Base-by-base conservation (phyloP, 30 jellyfish, hydroid and myxozoan species). In the Aurelia sp. region DNA sequence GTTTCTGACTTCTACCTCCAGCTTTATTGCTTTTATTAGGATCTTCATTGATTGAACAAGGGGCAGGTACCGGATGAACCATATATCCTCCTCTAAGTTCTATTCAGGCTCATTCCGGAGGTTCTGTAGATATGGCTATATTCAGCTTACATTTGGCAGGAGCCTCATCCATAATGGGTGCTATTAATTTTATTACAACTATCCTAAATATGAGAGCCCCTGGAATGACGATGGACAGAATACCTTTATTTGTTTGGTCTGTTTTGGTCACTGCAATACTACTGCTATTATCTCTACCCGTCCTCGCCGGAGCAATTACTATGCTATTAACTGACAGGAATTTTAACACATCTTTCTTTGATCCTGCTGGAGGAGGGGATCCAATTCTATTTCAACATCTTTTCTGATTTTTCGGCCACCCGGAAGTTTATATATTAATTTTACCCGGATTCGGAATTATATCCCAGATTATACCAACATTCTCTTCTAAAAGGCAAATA, bases 321-420 rank as follows among this genome's bases (percentile, higher is more conserved):
- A 11, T 75, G 86, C 3, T 75, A 3, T 47, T 27, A 2, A 11
- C 30, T 0, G 86, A 75, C 53, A 20, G 81, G 2, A 13, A 17
- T 17, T 47, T 75, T 4, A 27, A 51, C 17, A 75, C 81, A 52
- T 13, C 15, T n/a, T 57, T 52, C 51, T 75, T 40, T 75, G 27
- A 16, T 3, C 17, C 55, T 3, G 81, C n/a, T n/a, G 13, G 13
- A 15, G 86, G 86, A 13, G 86, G 86, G 1, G 27, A 62, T 75
- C 82, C 50, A 21, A 75, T 75, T 15, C 3, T 47, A 19, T 75
- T 13, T 15, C 27, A 11, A 21, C 16, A 55, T 37, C 52, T 75
- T 11, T 48, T 75, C 1, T 75, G 86, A 88, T 13, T 27, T 50
- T 75, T 13, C 1, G 86, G 86, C 1, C 86, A 75, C 53, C 86